Conservation (phyloP, 2,888 invertebrate genomes). For the Yponomeuta cagnagella region DNA sequence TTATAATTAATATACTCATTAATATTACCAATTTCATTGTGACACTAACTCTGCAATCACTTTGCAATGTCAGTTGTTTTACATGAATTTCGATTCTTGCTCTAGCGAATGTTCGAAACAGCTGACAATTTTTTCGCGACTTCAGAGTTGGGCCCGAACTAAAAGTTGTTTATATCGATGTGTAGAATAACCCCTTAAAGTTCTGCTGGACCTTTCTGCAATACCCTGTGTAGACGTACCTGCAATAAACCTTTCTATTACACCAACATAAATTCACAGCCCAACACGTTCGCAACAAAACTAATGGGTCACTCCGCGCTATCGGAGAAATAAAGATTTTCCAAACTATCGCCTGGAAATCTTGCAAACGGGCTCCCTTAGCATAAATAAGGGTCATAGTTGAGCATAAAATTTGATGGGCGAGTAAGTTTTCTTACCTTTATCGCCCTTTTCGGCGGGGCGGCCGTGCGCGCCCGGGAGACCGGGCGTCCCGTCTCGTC, state of each 20-base stretch:
- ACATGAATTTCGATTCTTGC: no score
- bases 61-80: no score
- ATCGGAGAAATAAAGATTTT: constrained; percentile 58
- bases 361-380: constrained; percentile 57
- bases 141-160: no score
- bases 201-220: neutral
- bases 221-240: neutral
- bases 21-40: no score
- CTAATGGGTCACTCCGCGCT: constrained; percentile 3
- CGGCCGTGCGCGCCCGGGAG: constrained; percentile 70
- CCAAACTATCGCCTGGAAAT: constrained; percentile 66
- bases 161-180: no score
- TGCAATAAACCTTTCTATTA: neutral
- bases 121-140: no score
- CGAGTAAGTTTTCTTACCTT: constrained; percentile 74
- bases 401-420: constrained; percentile 73
- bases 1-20: no score
- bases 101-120: no score
- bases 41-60: no score
- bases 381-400: constrained; percentile 69
- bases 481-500: constrained; percentile 82
- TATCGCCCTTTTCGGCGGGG: constrained; percentile 85
- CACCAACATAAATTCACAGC: constrained; percentile 1
- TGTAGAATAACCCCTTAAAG: neutral
- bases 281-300: constrained; percentile 5